These are phyloP conservation scores for Erebia epiphron DNA, from an alignment of 2,888 invertebrate species.

Conservation along the genomic window DNA sequence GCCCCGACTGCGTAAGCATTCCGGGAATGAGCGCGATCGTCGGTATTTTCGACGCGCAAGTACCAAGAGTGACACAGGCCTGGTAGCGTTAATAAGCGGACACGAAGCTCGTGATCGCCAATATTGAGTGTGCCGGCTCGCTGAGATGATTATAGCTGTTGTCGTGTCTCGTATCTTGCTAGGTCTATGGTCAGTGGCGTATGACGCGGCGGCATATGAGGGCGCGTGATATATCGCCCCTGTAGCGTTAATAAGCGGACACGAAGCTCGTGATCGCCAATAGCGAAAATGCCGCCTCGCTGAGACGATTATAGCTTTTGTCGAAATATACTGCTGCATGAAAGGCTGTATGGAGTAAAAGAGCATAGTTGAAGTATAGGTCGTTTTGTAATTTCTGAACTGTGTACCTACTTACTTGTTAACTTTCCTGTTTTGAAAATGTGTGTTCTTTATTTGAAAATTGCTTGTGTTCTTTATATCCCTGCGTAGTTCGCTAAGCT, in stretches of 20 bases:
- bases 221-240: slow-evolving; percentile 79
- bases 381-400: neutral
- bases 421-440: too few relatives aligned
- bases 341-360: neutral
- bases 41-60: too few relatives aligned
- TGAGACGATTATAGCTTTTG: slow-evolving; percentile 25
- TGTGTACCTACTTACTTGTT: neutral
- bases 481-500: too few relatives aligned
- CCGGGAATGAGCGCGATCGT: too few relatives aligned
- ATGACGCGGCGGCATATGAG: slow-evolving; percentile 65
- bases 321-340: slow-evolving; percentile 5
- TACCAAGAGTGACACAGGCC: too few relatives aligned
- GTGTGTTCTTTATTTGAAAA: too few relatives aligned
- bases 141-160: slow-evolving; percentile 22
- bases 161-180: neutral
- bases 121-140: slow-evolving; percentile 53
- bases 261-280: slow-evolving; percentile 78
- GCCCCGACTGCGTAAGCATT: too few relatives aligned
- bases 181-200: slow-evolving; percentile 33
- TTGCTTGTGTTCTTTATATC: too few relatives aligned
- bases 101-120: slow-evolving; percentile 78
- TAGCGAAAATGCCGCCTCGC: slow-evolving; percentile 50
- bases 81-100: slow-evolving; percentile 81
- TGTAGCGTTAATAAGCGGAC: slow-evolving; percentile 81
- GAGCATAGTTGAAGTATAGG: slow-evolving; percentile 2